Evolutionary conservation across 2,888 invertebrate genomes (phyloP), one percentile per base, ranked within the genome.

Genomic region (Zaprionus bogoriensis): DNA sequence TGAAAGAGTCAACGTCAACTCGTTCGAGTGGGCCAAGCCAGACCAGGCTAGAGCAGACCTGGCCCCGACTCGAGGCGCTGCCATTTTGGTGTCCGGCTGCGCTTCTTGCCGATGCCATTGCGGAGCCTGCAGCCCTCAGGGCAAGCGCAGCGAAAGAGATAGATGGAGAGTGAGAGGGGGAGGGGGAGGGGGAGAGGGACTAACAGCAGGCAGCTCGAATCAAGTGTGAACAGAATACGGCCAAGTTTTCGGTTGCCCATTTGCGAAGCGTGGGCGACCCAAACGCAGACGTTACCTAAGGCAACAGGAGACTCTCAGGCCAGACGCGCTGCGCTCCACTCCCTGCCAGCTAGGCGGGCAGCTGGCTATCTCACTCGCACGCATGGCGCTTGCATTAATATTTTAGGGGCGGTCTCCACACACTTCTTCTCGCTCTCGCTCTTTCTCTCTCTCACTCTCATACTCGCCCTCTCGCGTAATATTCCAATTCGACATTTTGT

Each of bases 401-500:
- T 87, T 89, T 88, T 86, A 89, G 89, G 89, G 89, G 89, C 89
- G 89, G 89, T 85, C 80, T 84, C 83, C 60, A 48, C 77, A 75
- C 72, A 17, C 3, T 4, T 3, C 4, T 12, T 72, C 61, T 66
- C 58, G 63, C 68, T 72, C 48, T 28, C n/a, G 47, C 42, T 48
- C 51, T 65, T 70, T 76, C 47, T 23, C 19, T 54, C 46, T 41
- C 44, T 38, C 65, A 63, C 19, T 5, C 45, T 28, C 10, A 17
- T 7, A 22, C 47, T 27, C 45, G 23, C 36, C 27, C 6, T 14
- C 6, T 46, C 20, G 22, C 23, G 59, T 70, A 67, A 55, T 83
- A 84, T 87, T 87, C 88, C 87, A 87, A 88, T 89, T 89, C 89
- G 89, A 89, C 89, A 89, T 89, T 89, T 89, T 89, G 87, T 89